Base-by-base conservation (phyloP, 2,113 vertebrate species). In the Acrocephalus arundinaceus region DNA sequence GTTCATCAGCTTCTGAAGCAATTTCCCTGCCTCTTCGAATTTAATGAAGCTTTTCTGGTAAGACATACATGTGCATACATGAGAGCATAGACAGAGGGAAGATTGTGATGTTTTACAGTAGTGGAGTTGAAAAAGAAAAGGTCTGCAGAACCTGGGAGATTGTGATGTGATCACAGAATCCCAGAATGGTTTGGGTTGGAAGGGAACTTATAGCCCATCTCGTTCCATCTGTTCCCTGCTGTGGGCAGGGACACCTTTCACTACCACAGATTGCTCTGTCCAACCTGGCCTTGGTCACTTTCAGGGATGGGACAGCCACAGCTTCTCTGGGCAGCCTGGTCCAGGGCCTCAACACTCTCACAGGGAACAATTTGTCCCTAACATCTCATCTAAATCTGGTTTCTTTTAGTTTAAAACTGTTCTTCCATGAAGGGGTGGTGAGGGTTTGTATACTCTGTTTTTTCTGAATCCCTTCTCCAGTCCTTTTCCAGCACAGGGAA, bases 21-120 rank as follows among this genome's bases (percentile, higher is more conserved):
- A 97, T 99, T 99, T 95, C 99, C 99, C 80, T 99, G 99, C 96
- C 98, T 99, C 78, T 99, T 99, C 20, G 99, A 99, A 98, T 99
- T 99, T 97, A 99, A 99, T 0, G 99, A 99, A 97, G 99, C 99
- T 81, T 99, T 99, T 97, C 97, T 99, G 98, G 99, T 99, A 96
- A 97, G 98, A 96, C 75, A 58, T 24, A 35, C 0, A 0, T 15
- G 6, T 20, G 39, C 55, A 89, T 75, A 75, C 24, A 4, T 31
- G 70, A 61, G 35, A 90, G 39, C 57, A 68, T 61, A 68, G 35
- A 28, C 37, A 70, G 70, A 61, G 62, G 48, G 65, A 74, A 68
- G 20, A 20, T 75, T 0, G 0, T 22, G n/a, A 8, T 45, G 7
- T 52, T 80, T 80, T 79, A 51, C 21, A 45, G 43, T 35, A 39